These are phyloP conservation scores for Phoxinus phoxinus DNA, from an alignment of 2,113 vertebrate genomes.

Conservation along the genomic window DNA sequence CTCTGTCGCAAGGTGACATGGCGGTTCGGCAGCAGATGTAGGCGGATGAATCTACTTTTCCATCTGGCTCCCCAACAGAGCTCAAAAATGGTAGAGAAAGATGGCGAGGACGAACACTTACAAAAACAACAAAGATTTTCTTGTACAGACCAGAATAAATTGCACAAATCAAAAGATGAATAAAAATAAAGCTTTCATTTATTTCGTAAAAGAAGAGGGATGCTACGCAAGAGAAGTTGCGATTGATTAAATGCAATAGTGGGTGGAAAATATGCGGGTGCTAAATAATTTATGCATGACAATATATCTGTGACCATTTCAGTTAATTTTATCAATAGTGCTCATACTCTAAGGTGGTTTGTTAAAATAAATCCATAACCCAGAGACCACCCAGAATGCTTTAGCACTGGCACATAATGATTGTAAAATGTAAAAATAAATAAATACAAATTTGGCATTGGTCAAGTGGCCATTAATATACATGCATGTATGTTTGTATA, in stretches of 20 bases:
- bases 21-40: conserved; percentile 46
- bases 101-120: not conserved
- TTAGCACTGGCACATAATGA: not conserved
- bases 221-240: not conserved
- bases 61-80: conserved; percentile 31
- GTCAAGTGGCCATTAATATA: too few relatives aligned
- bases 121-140: not conserved
- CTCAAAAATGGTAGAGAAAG: not conserved
- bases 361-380: too few relatives aligned
- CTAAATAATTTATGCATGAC: not conserved
- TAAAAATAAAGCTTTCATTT: not conserved
- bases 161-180: not conserved
- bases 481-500: too few relatives aligned
- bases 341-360: too few relatives aligned
- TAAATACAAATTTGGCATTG: too few relatives aligned
- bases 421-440: not conserved
- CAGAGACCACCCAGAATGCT: not conserved
- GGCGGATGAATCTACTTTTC: conserved; percentile 53
- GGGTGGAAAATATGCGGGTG: not conserved
- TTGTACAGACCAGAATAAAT: not conserved
- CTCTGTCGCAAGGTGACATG: conserved; percentile 47
- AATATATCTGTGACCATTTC: not conserved
- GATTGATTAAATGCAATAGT: not conserved
- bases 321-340: not conserved
- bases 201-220: not conserved